Evolutionary conservation across 2,797 vertebrate species (phyloP), one percentile per base, ranked within the genome.

Genomic region (Carcharodon carcharias): DNA sequence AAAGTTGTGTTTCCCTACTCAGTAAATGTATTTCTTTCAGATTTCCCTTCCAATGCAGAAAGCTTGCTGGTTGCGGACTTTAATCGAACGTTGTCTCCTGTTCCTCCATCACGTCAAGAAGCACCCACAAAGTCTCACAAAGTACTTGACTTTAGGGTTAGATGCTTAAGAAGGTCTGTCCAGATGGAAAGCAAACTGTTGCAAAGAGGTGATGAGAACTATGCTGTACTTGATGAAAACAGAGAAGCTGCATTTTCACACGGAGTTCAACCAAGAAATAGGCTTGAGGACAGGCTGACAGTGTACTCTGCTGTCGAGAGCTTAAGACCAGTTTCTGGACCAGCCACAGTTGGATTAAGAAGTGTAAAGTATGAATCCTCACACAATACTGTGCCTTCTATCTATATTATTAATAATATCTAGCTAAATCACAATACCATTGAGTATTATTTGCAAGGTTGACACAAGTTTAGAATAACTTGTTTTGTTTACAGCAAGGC

Each of bases 11-110:
- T 67, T 67, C 12, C 1, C 40, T 67, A 67, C 45, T 26, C 63
- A 14, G 69, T 95, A 21, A 56, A 56, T 95, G 85, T 87, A 26
- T 45, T 56, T 95, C 18, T 98, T 98, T 96, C 97, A 98, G 98
- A 96, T 96, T 96, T 5, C 0, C 77, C 96, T 45, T 87, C 54
- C 77, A 18, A 96, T 96, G 95, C n/a, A 7, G 89, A 96, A 92
- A n/a, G 58, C 58, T 40, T 63, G 69, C 23, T 54, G 0, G n/a
- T 94, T 1, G 94, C 96, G 63, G 97, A 1, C 28, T 56, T 1
- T 4, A 97, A 96, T 35, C 0, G 0, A 88, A 97, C 97, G 0
- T 96, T 98, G 96, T 97, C 97, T 82, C 97, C 98, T 2, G 98
- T 97, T 82, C 97, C 97, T 93, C 97, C 98, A 71, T 96, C 97